Base-by-base conservation (phyloP, 2,113 vertebrate genomes). In the Anoura caudifer region DNA sequence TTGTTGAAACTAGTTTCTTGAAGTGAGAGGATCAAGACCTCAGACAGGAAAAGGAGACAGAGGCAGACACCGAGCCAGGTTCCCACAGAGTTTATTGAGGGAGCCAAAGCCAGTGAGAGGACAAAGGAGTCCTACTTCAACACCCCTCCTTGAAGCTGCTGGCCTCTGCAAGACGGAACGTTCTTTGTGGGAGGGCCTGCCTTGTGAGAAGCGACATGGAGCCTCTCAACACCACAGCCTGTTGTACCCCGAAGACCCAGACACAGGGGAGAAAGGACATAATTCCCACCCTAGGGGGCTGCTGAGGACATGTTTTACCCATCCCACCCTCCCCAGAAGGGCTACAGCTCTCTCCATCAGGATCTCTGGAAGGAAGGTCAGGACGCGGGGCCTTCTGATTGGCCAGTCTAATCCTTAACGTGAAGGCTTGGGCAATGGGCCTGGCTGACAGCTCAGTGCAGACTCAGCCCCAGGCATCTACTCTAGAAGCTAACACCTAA, bases 1-100 rank as follows among this genome's bases (percentile, higher is more conserved):
- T 12, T 77, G 50, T 41, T 87, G 47, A 84, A 67, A 67, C 36
- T 87, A n/a, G 38, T 95, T 96, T 79, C 88, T 92, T 91, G 36
- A 94, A 61, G 54, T 59, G 43, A 95, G 72, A 86, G 47, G 67
- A 87, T 41, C 12, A 81, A 91, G 89, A 79, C n/a, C 45, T 87
- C 36, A 52, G n/a, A 50, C 11, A 89, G 59, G 75, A 90, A 84
- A 72, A 50, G 70, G 28, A 86, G 45, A 56, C 28, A 76, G 22
- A 89, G 67, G 54, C 54, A 28, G 67, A 97, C 59, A 65, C 54
- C 31, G n/a, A 94, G 59, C 54, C 83, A 84, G 85, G 54, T 96
- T 95, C 95, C 89, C 82, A 93, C 70, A 92, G 80, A 95, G 59
- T 98, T 98, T 98, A 98, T 98, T 98, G 93, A 97, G 59, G 96